phyloP scores from a whole-genome alignment of 2,888 invertebrate genomes.

The Kuschelorhynchus macadamiae region DNA sequence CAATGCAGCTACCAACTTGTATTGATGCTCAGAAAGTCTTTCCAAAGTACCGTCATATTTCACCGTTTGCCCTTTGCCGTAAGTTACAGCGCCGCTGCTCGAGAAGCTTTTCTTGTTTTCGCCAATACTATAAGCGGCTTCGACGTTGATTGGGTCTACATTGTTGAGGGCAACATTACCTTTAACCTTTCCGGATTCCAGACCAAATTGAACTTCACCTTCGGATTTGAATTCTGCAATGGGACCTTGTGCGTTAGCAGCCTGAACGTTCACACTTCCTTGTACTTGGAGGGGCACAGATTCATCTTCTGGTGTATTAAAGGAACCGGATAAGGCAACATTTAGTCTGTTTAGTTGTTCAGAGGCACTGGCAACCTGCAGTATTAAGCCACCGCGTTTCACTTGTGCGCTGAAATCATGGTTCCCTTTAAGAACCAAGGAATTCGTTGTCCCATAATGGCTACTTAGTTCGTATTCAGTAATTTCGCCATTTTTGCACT shows the following conservation, averaged over 20 bases:
- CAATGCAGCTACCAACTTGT: constrained; percentile 67
- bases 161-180: constrained; percentile 62
- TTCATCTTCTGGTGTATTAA: constrained; percentile 60
- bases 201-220: constrained; percentile 76
- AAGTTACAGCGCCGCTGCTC: constrained; percentile 59
- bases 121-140: constrained; percentile 64
- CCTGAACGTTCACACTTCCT: constrained; percentile 56
- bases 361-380: constrained; percentile 72
- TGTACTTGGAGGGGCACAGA: constrained; percentile 52
- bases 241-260: constrained; percentile 67
- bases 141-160: constrained; percentile 65
- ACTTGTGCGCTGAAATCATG: constrained; percentile 64
- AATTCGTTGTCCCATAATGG: constrained; percentile 63
- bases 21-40: constrained; percentile 62
- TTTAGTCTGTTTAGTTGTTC: constrained; percentile 74
- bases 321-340: constrained; percentile 65
- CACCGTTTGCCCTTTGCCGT: constrained; percentile 65
- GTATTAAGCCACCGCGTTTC: constrained; percentile 68
- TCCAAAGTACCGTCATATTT: constrained; percentile 62
- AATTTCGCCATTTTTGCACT: constrained; percentile 31
- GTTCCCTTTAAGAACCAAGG: constrained; percentile 62
- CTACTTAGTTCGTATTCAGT: constrained; percentile 53
- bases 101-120: constrained; percentile 57
- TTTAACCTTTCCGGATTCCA: constrained; percentile 73
- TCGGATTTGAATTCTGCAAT: constrained; percentile 77